Percentiles rank a stretch among this genome's conserved stretches.
These are phyloP conservation scores for Xyrichtys novacula DNA, from an alignment of 2,797 vertebrate genomes.

Conservation along the genomic window DNA sequence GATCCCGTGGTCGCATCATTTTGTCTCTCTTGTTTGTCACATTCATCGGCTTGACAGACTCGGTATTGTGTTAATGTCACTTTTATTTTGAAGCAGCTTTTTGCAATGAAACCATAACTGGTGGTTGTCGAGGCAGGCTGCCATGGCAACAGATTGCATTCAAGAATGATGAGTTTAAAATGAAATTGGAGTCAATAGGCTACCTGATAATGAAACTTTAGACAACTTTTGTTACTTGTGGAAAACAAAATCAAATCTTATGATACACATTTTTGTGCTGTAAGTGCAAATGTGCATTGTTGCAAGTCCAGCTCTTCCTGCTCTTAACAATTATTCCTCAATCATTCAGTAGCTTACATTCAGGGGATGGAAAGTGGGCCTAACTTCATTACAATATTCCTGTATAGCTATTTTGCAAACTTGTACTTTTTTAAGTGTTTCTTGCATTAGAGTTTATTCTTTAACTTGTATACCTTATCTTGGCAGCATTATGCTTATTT, in stretches of 20 bases:
- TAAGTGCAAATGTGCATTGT: neutral
- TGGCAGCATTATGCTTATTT: too few relatives aligned
- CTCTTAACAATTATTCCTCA: too few relatives aligned
- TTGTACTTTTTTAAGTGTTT: too few relatives aligned
- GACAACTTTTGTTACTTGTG: neutral
- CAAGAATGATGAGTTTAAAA: neutral
- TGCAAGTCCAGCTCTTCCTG: too few relatives aligned
- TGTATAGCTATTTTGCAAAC: too few relatives aligned
- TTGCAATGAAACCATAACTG: constrained; percentile 12
- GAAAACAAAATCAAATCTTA: neutral
- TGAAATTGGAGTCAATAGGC: neutral
- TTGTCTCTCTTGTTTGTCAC: neutral
- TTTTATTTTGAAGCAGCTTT: constrained; percentile 3
- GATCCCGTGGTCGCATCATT: constrained; percentile 2
- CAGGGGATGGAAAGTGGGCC: too few relatives aligned
- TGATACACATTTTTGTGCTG: neutral
- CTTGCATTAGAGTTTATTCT: too few relatives aligned
- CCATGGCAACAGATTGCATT: constrained; percentile 56
- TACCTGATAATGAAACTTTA: neutral
- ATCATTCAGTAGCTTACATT: too few relatives aligned
- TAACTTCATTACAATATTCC: too few relatives aligned
- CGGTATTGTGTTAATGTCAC: neutral
- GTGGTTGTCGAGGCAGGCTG: constrained; percentile 13
- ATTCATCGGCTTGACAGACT: too few relatives aligned
- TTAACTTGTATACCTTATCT: too few relatives aligned